Evolutionary conservation across 2,797 vertebrate species (phyloP), one percentile per base, ranked within the genome.

Genomic region (Bucorvus abyssinicus): DNA sequence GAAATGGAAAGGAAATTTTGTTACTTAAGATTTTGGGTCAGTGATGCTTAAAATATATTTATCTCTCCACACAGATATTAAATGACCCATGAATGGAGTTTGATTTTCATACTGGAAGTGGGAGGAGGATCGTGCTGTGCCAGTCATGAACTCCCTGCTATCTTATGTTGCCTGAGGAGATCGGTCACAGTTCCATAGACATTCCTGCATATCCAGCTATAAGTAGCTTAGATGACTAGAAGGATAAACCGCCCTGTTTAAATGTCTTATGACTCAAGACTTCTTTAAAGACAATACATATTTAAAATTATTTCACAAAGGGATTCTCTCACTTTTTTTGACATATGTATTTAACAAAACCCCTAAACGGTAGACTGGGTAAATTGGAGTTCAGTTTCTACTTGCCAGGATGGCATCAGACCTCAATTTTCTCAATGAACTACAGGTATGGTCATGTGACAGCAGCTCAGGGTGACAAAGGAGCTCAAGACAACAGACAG

Each of bases 21-120:
- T 84, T 68, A 91, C 57, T 69, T 91, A 82, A 91, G 64, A 70
- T 90, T 94, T 96, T 92, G 69, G 64, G 50, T 95, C 94, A 90
- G 87, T 81, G 83, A 75, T 78, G 73, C 87, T 95, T 70, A 95
- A 95, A 96, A 96, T 95, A 55, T 81, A 87, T 95, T 94, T 97
- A 89, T 94, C 53, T 97, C 94, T 90, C 24, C 71, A 90, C 44
- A 71, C 67, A 97, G 87, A 95, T 95, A 92, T 93, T 89, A 96
- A 97, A 94, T 95, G 91, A 91, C 38, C 73, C 74, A 30, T 94
- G 65, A 93, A 84, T 38, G 7, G 47, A 90, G 38, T 86, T 81
- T 84, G 53, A 78, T 64, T 93, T 95, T 95, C 60, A 34, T 47
- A 50, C 2, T 44, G 34, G 74, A 88, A 34, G 18, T 69, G 65